Conservation (phyloP, 2,797 vertebrate species). For the Poecile montanus region DNA sequence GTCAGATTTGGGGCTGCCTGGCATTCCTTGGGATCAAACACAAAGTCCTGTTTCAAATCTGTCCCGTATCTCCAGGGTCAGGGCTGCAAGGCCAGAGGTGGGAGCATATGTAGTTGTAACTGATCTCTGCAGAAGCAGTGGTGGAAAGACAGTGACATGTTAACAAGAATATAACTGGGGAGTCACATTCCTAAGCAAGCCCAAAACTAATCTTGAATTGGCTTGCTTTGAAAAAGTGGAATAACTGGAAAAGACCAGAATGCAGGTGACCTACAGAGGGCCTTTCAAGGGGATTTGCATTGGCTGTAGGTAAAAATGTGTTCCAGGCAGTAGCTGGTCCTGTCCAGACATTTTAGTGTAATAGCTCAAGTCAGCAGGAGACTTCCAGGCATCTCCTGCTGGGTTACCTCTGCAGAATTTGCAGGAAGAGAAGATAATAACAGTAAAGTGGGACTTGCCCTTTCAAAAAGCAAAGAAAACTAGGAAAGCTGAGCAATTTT, state of each 20-base stretch:
- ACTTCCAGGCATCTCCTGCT: not conserved
- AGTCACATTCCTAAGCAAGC: not conserved
- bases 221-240: not conserved
- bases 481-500: not conserved
- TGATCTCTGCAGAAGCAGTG: not conserved
- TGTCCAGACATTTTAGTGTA: not conserved
- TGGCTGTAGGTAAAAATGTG: not conserved
- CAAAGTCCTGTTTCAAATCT: not conserved
- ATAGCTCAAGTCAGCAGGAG: not conserved
- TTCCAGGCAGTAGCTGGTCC: not conserved
- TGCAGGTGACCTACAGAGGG: not conserved
- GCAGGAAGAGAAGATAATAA: not conserved
- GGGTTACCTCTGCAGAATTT: not conserved
- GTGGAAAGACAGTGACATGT: not conserved
- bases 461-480: not conserved
- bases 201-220: not conserved
- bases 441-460: not conserved
- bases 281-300: not conserved
- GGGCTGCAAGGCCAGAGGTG: not conserved
- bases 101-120: not conserved
- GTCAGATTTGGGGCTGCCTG: not conserved
- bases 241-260: not conserved
- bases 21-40: not conserved
- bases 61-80: fast-evolving
- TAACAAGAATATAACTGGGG: not conserved